Conservation (phyloP, 2,113 vertebrate genomes). For the Trachemys scripta region DNA sequence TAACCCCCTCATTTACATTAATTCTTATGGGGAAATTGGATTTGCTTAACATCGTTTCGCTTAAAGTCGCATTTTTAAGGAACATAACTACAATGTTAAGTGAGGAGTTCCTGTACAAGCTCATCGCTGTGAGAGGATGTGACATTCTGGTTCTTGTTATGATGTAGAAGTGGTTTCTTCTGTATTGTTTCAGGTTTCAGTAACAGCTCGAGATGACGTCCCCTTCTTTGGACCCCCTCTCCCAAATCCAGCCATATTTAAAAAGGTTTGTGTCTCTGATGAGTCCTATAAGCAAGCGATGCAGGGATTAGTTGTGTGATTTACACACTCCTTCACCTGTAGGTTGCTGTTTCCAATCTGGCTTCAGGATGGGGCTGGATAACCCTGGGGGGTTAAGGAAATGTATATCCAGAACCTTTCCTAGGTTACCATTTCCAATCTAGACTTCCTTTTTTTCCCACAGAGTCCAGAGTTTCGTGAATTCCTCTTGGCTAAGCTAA, state of each 20-base stretch:
- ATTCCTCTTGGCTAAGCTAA: conserved; percentile 91
- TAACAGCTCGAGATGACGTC: conserved; percentile 79
- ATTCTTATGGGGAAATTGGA: too few relatives aligned
- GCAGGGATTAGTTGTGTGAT: conserved; percentile 23
- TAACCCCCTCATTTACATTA: too few relatives aligned
- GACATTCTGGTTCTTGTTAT: neutral
- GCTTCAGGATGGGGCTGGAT: neutral
- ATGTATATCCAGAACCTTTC: neutral
- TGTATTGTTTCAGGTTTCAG: conserved; percentile 73
- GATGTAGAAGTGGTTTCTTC: neutral
- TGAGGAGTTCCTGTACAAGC: too few relatives aligned
- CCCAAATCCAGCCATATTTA: conserved; percentile 78
- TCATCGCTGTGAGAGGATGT: neutral
- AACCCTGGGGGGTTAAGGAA: neutral
- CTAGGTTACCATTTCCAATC: neutral
- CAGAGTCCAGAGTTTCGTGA: conserved; percentile 86
- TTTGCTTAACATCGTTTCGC: too few relatives aligned
- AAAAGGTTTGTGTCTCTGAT: conserved; percentile 72
- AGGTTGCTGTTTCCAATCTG: neutral
- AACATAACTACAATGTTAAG: too few relatives aligned
- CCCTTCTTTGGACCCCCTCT: conserved; percentile 77
- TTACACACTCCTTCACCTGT: neutral
- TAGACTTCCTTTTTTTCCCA: conserved; percentile 3
- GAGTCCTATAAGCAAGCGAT: neutral
- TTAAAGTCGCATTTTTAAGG: too few relatives aligned